These are phyloP conservation scores for Xenops minutus DNA, from an alignment of 2,797 vertebrate species.

Conservation along the genomic window DNA sequence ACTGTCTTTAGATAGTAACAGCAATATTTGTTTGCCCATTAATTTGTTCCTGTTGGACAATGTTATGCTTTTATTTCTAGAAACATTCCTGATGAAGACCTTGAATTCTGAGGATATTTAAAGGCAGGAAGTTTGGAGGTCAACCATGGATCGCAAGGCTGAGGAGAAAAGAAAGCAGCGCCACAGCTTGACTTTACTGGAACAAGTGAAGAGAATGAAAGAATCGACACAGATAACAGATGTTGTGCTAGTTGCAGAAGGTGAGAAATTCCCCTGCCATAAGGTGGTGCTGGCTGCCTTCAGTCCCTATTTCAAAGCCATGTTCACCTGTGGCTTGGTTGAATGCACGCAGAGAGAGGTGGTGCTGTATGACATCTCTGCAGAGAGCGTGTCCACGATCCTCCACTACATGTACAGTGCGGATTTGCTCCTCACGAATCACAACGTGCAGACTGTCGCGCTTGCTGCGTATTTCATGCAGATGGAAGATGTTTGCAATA, in stretches of 20 bases:
- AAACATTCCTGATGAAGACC: background rate
- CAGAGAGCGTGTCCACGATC: constrained; percentile 86
- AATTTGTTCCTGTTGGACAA: background rate
- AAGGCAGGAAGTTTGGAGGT: background rate
- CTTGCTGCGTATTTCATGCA: constrained; percentile 91
- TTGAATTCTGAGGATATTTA: background rate
- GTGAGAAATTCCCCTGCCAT: constrained; percentile 92
- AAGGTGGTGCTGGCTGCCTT: constrained; percentile 90
- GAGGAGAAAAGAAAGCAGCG: constrained; percentile 62
- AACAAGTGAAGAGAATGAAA: constrained; percentile 88
- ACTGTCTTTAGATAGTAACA: background rate
- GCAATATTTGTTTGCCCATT: background rate
- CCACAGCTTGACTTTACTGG: constrained; percentile 85
- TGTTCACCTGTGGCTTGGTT: constrained; percentile 95
- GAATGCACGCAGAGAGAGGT: constrained; percentile 89
- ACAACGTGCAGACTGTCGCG: constrained; percentile 91
- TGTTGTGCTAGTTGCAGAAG: constrained; percentile 90
- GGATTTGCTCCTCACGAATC: constrained; percentile 81
- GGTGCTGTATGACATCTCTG: constrained; percentile 83
- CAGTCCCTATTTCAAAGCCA: constrained; percentile 96
- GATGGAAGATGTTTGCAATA: constrained; percentile 90
- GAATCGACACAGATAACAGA: constrained; percentile 88
- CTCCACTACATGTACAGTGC: constrained; percentile 92
- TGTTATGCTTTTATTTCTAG: constrained; percentile 36
- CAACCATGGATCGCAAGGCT: constrained; percentile 66